Evolutionary conservation across 2,888 invertebrate species (phyloP).

Genomic region (Listrodromus nycthemerus): DNA sequence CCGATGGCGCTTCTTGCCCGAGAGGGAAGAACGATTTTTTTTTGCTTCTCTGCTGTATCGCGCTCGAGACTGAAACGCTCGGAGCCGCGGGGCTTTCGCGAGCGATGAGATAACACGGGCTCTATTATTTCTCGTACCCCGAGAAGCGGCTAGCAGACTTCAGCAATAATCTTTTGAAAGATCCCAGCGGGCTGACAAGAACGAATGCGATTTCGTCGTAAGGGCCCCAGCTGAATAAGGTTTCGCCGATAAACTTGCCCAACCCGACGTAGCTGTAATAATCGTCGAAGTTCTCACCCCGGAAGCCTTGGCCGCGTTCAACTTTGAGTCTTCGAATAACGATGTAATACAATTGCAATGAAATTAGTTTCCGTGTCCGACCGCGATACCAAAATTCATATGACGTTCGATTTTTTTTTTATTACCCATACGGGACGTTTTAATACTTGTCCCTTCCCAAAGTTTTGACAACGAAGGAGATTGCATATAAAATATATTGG

Average conservation of each 20-base stretch:
- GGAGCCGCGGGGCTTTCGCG: constrained; percentile 36
- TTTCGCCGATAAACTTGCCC: constrained; percentile 23
- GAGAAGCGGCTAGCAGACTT: constrained; percentile 27
- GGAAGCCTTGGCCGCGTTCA: neutral
- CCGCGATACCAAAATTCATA: too few species aligned
- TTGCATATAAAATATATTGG: too few species aligned
- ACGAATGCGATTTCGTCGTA: constrained; percentile 15
- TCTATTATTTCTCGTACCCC: constrained; percentile 48
- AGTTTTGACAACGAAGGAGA: too few species aligned
- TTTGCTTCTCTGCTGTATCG: constrained; percentile 3
- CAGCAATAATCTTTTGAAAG: constrained; percentile 53
- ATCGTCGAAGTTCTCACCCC: constrained; percentile 11
- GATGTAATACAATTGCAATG: neutral
- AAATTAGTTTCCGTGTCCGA: too few species aligned
- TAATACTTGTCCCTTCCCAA: too few species aligned
- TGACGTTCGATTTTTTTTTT: too few species aligned
- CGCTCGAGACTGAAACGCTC: constrained; percentile 41
- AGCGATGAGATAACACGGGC: constrained; percentile 59
- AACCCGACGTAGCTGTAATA: neutral
- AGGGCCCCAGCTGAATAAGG: constrained; percentile 34
- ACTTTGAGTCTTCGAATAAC: neutral
- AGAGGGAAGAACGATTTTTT: constrained; percentile 6
- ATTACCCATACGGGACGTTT: too few species aligned
- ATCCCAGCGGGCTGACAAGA: constrained; percentile 24
- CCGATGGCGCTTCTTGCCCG: constrained; percentile 21